Conservation (phyloP, 2,888 invertebrate genomes). For the Nipponacmea schrenckii region DNA sequence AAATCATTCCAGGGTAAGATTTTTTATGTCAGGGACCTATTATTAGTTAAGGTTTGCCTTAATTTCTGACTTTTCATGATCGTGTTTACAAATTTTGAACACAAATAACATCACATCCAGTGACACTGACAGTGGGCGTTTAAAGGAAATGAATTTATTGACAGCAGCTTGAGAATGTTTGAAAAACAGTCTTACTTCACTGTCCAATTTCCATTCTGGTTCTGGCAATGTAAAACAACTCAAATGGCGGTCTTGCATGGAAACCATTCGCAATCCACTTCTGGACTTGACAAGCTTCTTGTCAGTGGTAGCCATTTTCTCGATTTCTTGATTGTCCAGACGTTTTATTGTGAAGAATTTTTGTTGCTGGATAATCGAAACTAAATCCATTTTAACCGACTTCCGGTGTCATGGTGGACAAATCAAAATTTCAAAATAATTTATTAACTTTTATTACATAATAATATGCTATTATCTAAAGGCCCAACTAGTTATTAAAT, state of each 20-base stretch:
- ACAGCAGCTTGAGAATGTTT: no score
- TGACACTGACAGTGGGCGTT: no score
- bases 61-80: no score
- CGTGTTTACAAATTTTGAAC: no score
- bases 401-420: background rate
- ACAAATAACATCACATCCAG: no score
- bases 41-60: no score
- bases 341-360: background rate
- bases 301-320: slow-evolving; percentile 49
- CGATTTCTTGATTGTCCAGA: background rate
- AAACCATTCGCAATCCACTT: slow-evolving; percentile 69
- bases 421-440: background rate
- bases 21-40: no score
- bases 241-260: slow-evolving; percentile 61
- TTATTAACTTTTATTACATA: no score
- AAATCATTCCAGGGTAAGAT: no score
- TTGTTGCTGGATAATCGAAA: background rate
- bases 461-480: no score
- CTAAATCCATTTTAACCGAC: background rate
- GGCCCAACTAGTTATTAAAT: no score
- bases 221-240: slow-evolving; percentile 70
- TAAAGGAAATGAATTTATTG: no score
- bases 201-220: slow-evolving; percentile 70
- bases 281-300: slow-evolving; percentile 68
- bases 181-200: slow-evolving; percentile 58